Percentiles rank a stretch among this genome's conserved stretches.
These are phyloP conservation scores for Alloplasta piceator DNA, from an alignment of 2,888 invertebrate species.

Conservation along the genomic window DNA sequence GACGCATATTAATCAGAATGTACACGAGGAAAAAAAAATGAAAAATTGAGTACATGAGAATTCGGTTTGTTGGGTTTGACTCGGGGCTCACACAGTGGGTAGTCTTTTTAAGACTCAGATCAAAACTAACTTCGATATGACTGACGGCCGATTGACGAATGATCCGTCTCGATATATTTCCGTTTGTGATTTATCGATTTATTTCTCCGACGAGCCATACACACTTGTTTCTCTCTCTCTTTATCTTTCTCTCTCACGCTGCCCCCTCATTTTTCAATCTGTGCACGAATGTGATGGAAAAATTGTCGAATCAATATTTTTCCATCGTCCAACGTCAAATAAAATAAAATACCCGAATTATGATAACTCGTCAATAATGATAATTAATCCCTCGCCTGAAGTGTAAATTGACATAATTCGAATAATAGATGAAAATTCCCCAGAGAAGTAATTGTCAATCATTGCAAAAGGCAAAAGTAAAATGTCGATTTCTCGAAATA, in stretches of 20 bases:
- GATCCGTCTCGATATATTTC: slow-evolving; percentile 36
- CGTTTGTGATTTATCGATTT: slow-evolving; percentile 53
- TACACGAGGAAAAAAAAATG: slow-evolving; percentile 18
- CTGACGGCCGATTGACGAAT: slow-evolving; percentile 60
- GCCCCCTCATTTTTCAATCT: neutral
- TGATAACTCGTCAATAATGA: too few relatives aligned
- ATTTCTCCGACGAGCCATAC: slow-evolving; percentile 12
- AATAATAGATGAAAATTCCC: too few relatives aligned
- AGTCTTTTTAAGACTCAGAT: slow-evolving; percentile 44
- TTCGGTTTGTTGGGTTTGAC: slow-evolving; percentile 27
- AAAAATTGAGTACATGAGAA: slow-evolving; percentile 5
- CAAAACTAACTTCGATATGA: slow-evolving; percentile 40
- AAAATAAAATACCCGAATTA: too few relatives aligned
- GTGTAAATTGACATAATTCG: too few relatives aligned
- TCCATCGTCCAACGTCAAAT: too few relatives aligned
- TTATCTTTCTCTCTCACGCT: slow-evolving; percentile 21
- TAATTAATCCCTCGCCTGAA: too few relatives aligned
- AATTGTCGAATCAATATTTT: neutral
- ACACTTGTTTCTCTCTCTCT: neutral
- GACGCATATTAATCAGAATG: slow-evolving; percentile 51
- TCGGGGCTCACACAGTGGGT: slow-evolving; percentile 52
- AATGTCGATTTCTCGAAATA: too few relatives aligned
- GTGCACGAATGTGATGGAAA: neutral
- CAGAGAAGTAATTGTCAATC: too few relatives aligned
- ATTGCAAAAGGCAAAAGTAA: too few relatives aligned